These are phyloP conservation scores for Drosophila malerkotliana DNA, from an alignment of 1,140 invertebrate species.

Conservation along the genomic window DNA sequence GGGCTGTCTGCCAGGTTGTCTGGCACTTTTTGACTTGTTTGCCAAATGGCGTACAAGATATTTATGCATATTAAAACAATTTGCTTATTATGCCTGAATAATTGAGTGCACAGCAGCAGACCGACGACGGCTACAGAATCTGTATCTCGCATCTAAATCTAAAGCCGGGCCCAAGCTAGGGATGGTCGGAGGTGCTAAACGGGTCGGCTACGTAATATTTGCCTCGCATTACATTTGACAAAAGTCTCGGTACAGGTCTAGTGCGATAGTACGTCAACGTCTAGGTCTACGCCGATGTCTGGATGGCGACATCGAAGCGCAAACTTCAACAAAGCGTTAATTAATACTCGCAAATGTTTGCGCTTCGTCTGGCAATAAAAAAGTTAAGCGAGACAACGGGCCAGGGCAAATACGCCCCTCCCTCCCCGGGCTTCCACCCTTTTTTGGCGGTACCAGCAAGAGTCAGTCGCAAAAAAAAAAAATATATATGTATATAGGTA, in stretches of 20 bases:
- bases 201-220: constrained; percentile 75
- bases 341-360: constrained; percentile 83
- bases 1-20: constrained; percentile 58
- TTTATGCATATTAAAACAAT: constrained; percentile 83
- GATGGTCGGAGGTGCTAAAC: constrained; percentile 8
- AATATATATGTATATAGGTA: constrained; percentile 5
- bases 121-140: constrained; percentile 29
- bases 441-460: constrained; percentile 20
- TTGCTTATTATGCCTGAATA: constrained; percentile 83
- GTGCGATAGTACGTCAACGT: constrained; percentile 18
- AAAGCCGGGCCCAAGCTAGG: constrained; percentile 22
- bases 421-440: not conserved
- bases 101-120: constrained; percentile 67
- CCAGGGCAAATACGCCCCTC: constrained; percentile 40
- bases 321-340: constrained; percentile 83
- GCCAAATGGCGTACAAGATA: constrained; percentile 82
- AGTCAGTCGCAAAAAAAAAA: constrained; percentile 36
- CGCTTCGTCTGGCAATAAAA: constrained; percentile 80
- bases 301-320: constrained; percentile 72
- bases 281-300: constrained; percentile 52
- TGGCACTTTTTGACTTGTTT: constrained; percentile 81
- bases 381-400: constrained; percentile 77
- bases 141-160: constrained; percentile 44
- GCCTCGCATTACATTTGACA: constrained; percentile 37
- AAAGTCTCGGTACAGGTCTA: constrained; percentile 23